A percentile compares a stretch with the other conserved stretches of the same genome.
Evolutionary conservation across 2,888 invertebrate genomes (phyloP).

Genomic region (Listrodromus nycthemerus): DNA sequence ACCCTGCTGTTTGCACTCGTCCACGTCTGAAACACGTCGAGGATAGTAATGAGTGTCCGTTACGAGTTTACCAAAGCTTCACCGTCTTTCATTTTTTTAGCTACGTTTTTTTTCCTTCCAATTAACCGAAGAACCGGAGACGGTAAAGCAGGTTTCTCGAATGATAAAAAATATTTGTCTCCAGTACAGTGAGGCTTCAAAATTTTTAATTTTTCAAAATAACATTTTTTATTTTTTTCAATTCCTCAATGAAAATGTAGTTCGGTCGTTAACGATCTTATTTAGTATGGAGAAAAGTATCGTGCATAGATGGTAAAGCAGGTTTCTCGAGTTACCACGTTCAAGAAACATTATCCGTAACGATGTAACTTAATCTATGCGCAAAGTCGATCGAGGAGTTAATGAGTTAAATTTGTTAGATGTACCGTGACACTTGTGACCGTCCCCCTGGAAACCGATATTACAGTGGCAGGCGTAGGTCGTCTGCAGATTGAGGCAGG

Average conservation of each 20-base stretch:
- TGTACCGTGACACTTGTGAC: conserved; percentile 90
- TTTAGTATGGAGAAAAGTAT: no score
- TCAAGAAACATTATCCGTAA: not conserved
- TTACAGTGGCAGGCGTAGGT: conserved; percentile 96
- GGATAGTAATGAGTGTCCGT: conserved; percentile 72
- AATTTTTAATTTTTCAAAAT: not conserved
- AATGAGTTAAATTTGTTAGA: conserved; percentile 36
- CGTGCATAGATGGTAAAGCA: not conserved
- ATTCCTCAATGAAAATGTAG: not conserved
- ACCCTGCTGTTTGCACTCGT: conserved; percentile 93
- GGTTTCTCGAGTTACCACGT: conserved; percentile 2
- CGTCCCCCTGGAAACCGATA: conserved; percentile 95
- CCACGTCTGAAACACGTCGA: conserved; percentile 87
- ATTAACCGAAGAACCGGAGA: not conserved
- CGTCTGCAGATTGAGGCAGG: conserved; percentile 96
- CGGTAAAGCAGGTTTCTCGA: no score
- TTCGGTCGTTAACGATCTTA: no score
- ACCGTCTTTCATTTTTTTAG: no score
- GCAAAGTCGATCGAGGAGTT: not conserved
- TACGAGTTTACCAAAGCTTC: no score
- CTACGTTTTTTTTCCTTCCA: not conserved
- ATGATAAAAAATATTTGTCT: no score
- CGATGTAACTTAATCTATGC: not conserved
- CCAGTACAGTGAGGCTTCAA: no score
- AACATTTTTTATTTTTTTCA: not conserved